A percentile compares a stretch with the other conserved stretches of the same genome.
Evolutionary conservation across 2,888 invertebrate genomes (phyloP).

Genomic region (Strigamia maritima): DNA sequence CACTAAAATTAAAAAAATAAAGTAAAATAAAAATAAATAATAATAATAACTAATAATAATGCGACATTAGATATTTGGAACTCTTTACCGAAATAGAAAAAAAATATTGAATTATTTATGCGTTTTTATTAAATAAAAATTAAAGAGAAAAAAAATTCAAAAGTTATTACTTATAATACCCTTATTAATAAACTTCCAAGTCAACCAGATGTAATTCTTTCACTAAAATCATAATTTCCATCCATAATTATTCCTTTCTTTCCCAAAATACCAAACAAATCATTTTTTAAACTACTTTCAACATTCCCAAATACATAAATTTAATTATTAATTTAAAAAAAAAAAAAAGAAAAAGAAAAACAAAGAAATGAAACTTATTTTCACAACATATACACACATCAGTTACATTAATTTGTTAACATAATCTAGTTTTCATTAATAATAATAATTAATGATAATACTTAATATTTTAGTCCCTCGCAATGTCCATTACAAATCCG

Average conservation of each 20-base stretch:
- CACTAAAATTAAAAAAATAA: background rate
- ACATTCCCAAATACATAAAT: slow-evolving; percentile 15
- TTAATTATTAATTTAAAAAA: background rate
- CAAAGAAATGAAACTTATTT: slow-evolving; percentile 2
- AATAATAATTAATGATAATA: slow-evolving; percentile 17
- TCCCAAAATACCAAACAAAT: slow-evolving; percentile 12
- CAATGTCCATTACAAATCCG: slow-evolving; percentile 12
- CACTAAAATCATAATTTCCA: background rate
- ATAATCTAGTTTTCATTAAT: slow-evolving; percentile 1
- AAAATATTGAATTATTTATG: background rate
- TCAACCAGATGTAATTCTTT: slow-evolving; percentile 2
- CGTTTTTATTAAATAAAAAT: background rate
- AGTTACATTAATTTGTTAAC: slow-evolving; percentile 27
- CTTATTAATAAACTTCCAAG: background rate
- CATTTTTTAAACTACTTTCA: background rate
- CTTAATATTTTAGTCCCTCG: slow-evolving; percentile 25
- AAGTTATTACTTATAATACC: background rate
- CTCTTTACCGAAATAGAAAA: slow-evolving; percentile 13
- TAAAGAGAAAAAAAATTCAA: background rate
- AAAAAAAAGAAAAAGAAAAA: background rate
- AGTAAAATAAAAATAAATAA: background rate
- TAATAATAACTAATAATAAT: background rate
- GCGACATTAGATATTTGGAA: slow-evolving; percentile 12
- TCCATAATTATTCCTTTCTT: slow-evolving; percentile 20
- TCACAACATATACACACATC: slow-evolving; percentile 31